Evolutionary conservation across 1,140 invertebrate species (phyloP).

Genomic region (Pseudobourletiella spinata): DNA sequence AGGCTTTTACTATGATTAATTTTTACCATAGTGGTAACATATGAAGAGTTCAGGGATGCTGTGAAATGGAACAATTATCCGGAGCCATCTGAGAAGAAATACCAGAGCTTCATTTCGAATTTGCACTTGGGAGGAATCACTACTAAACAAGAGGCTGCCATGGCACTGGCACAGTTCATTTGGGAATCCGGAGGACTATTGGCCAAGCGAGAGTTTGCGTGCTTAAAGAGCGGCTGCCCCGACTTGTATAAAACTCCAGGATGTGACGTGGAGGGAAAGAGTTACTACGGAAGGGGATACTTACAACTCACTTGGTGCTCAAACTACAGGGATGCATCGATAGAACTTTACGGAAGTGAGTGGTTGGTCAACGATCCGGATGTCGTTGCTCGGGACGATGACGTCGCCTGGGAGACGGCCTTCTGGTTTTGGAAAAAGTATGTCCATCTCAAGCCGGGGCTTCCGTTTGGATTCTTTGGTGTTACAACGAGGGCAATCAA

Average conservation of each 20-base stretch:
- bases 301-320: constrained; percentile 17
- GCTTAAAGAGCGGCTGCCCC: neutral
- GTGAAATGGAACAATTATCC: constrained; percentile 1
- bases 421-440: constrained; percentile 6
- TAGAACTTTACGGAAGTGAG: neutral
- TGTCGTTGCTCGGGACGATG: constrained; percentile 3
- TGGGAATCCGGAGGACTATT: constrained; percentile 12
- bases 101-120: constrained; percentile 1
- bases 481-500: constrained; percentile 12
- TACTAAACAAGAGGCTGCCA: constrained; percentile 17
- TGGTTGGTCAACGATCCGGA: constrained; percentile 10
- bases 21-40: too few species aligned
- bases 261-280: constrained; percentile 12
- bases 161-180: constrained; percentile 20
- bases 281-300: constrained; percentile 18
- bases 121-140: neutral
- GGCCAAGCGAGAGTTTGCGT: neutral
- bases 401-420: constrained; percentile 3
- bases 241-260: neutral
- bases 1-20: too few species aligned
- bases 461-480: constrained; percentile 12
- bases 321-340: neutral
- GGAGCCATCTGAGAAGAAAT: constrained; percentile 1
- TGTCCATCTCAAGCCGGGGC: constrained; percentile 3
- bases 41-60: neutral